phyloP scores from a whole-genome alignment of 1,140 invertebrate genomes.

The Lanistes nyassanus region DNA sequence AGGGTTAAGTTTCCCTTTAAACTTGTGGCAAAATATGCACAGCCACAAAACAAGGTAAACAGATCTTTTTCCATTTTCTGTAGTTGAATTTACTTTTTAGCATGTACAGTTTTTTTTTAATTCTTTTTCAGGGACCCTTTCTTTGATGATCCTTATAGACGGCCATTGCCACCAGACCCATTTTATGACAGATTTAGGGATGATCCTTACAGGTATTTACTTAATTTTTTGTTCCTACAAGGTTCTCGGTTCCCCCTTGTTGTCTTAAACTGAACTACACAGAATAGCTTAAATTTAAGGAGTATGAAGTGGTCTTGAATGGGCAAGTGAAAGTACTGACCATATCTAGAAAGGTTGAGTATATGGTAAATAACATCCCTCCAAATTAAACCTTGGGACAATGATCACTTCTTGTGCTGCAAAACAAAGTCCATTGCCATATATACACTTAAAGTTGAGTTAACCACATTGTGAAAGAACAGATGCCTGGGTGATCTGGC shows the following conservation, averaged over 20 bases:
- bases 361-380: background rate
- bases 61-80: background rate
- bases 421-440: background rate
- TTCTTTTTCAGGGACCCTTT: constrained; percentile 41
- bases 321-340: background rate
- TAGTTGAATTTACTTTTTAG: background rate
- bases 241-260: too few relatives aligned
- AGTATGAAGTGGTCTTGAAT: background rate
- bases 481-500: background rate
- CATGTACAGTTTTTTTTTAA: background rate
- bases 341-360: too few relatives aligned
- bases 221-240: constrained; percentile 7
- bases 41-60: background rate
- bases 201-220: constrained; percentile 45
- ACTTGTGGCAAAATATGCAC: background rate
- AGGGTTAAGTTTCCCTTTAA: too few relatives aligned
- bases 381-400: background rate
- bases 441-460: background rate
- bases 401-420: background rate
- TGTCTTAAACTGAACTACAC: too few relatives aligned
- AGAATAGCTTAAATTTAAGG: background rate
- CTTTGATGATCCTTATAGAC: constrained; percentile 49
- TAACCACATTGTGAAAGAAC: background rate
- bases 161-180: constrained; percentile 43
- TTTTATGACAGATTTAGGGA: constrained; percentile 44